phyloP scores from a whole-genome alignment of 1,140 invertebrate genomes.

The Tetramorium parvispinum region DNA sequence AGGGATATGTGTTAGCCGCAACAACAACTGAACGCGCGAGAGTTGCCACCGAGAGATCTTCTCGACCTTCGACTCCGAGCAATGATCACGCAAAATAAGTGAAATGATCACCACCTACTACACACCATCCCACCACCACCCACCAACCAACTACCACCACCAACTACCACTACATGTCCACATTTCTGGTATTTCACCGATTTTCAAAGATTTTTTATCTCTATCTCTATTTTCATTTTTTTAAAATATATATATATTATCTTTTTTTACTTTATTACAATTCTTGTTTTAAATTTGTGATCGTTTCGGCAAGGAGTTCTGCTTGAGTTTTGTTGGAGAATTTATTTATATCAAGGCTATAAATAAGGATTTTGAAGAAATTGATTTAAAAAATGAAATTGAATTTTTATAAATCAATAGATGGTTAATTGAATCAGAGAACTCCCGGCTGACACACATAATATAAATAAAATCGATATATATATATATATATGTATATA shows the following conservation, averaged over 20 bases:
- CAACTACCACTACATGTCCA: constrained; percentile 85
- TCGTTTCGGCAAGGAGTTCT: constrained; percentile 53
- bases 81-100: constrained; percentile 73
- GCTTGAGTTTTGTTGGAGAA: constrained; percentile 14
- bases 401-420: not conserved
- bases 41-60: constrained; percentile 54
- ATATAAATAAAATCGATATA: constrained; percentile 59
- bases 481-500: too few species aligned
- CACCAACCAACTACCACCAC: constrained; percentile 82
- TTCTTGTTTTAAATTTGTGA: constrained; percentile 30
- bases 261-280: constrained; percentile 35
- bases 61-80: constrained; percentile 44
- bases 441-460: constrained; percentile 63
- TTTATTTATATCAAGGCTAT: not conserved
- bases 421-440: constrained; percentile 63
- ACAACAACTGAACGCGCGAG: constrained; percentile 79
- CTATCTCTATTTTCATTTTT: constrained; percentile 71
- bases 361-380: not conserved
- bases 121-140: constrained; percentile 85
- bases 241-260: constrained; percentile 43
- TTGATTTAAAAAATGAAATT: not conserved
- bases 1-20: constrained; percentile 79
- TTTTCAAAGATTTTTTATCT: constrained; percentile 84
- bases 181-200: constrained; percentile 85
- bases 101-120: constrained; percentile 85